phyloP scores from a whole-genome alignment of 2,113 vertebrate genomes.

The Microtus richardsoni region DNA sequence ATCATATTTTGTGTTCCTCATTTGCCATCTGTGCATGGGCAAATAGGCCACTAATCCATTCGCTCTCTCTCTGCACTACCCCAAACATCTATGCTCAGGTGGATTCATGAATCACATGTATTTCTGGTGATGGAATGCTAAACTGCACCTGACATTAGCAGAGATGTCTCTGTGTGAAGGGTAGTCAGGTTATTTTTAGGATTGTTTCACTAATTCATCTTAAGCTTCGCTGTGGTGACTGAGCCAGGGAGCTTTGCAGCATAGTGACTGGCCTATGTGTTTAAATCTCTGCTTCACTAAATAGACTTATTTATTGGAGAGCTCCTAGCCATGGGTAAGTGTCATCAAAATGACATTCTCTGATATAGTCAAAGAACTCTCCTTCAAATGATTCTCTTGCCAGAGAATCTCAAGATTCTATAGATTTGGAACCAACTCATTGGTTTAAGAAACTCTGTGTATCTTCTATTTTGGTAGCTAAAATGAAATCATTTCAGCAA shows the following conservation, averaged over 20 bases:
- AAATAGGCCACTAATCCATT: background rate
- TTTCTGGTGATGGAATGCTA: background rate
- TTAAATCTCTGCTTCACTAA: background rate
- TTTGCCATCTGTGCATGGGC: background rate
- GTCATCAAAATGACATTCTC: background rate
- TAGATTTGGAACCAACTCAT: background rate
- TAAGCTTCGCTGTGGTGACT: background rate
- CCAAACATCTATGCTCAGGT: too few relatives aligned
- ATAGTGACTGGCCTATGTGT: background rate
- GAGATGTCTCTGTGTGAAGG: background rate
- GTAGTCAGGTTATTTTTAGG: background rate
- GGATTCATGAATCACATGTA: background rate
- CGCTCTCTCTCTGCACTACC: too few relatives aligned
- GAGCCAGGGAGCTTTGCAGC: background rate
- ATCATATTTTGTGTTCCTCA: background rate
- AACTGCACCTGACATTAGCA: background rate
- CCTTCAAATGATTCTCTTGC: background rate
- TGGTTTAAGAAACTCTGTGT: background rate
- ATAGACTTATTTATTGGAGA: background rate
- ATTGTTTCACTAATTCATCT: background rate
- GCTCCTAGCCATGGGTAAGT: background rate
- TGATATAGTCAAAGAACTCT: background rate
- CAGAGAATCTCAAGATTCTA: background rate
- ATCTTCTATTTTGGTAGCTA: background rate
- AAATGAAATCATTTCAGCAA: too few relatives aligned